Evolutionary conservation across 2,888 invertebrate genomes (phyloP).

Genomic region (Dilophus febrilis): DNA sequence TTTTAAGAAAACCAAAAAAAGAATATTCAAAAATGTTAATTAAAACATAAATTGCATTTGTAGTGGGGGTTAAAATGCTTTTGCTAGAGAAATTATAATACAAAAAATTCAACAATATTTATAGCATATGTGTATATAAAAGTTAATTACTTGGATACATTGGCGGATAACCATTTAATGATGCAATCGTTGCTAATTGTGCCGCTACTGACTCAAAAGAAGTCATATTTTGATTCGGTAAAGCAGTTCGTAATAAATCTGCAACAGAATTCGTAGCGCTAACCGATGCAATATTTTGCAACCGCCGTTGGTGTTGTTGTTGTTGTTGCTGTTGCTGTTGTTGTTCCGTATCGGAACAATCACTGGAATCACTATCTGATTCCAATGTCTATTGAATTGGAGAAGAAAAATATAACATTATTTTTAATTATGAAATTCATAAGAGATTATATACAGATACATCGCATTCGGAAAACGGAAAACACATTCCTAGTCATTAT

Average conservation of each 20-base stretch:
- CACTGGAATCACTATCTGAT: constrained; percentile 49
- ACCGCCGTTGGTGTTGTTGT: no score
- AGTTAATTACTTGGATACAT: constrained; percentile 2
- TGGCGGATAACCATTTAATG: constrained; percentile 17
- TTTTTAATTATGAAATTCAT: constrained; percentile 6
- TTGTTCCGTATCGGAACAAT: constrained; percentile 26
- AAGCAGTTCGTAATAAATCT: constrained; percentile 15
- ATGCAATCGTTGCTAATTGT: constrained; percentile 45
- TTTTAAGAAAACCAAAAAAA: no score
- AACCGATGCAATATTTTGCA: constrained; percentile 26
- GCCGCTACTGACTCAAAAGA: constrained; percentile 52
- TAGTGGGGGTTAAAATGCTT: no score
- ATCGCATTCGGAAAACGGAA: no score
- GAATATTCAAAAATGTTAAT: no score
- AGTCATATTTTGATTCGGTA: constrained; percentile 33
- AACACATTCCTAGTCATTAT: no score
- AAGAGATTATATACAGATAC: constrained; percentile 1
- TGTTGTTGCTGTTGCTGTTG: no score
- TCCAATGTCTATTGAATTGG: constrained; percentile 39
- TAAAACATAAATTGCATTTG: no score
- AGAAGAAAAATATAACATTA: background rate
- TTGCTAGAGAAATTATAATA: no score
- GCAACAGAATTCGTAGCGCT: constrained; percentile 29
- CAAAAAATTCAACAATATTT: no score
- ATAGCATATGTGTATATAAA: no score